A percentile compares a stretch with the other conserved stretches of the same genome.
Conservation (phyloP, 1,140 invertebrate species). For the Riptortus pedestris region DNA sequence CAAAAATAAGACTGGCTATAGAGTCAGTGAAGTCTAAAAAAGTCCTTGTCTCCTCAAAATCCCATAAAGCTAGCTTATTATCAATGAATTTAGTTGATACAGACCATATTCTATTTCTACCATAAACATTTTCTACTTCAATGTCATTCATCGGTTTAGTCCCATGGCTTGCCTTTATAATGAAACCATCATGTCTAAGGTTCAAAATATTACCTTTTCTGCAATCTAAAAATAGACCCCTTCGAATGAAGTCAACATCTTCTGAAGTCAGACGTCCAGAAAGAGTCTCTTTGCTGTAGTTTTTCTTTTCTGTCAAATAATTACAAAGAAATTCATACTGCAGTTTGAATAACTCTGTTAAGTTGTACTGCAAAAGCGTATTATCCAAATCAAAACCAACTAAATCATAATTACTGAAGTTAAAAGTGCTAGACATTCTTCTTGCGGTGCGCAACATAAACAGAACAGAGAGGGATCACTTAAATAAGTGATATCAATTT, state of each 20-base stretch:
- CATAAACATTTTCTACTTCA: constrained; percentile 53
- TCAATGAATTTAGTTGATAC: constrained; percentile 44
- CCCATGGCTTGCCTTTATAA: constrained; percentile 59
- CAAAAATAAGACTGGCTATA: constrained; percentile 52
- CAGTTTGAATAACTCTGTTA: constrained; percentile 49
- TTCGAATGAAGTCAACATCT: constrained; percentile 56
- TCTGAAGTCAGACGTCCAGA: constrained; percentile 41
- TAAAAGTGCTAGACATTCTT: constrained; percentile 33
- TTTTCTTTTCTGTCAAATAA: constrained; percentile 51
- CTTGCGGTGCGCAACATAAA: too few relatives aligned
- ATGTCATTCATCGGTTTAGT: constrained; percentile 45
- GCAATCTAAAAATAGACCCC: constrained; percentile 63
- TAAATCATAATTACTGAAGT: constrained; percentile 52
- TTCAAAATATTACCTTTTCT: constrained; percentile 61
- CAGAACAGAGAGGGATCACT: neutral
- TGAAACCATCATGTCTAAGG: constrained; percentile 47
- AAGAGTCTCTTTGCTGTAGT: constrained; percentile 46
- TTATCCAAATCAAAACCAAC: constrained; percentile 72
- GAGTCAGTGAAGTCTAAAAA: constrained; percentile 69
- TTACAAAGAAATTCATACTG: constrained; percentile 52
- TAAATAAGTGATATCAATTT: too few relatives aligned
- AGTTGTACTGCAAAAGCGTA: constrained; percentile 57
- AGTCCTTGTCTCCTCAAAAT: constrained; percentile 50
- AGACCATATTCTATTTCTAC: constrained; percentile 48
- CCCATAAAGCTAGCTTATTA: constrained; percentile 50